Evolutionary conservation across 2,888 invertebrate genomes (phyloP).

Genomic region (Thera britannica): DNA sequence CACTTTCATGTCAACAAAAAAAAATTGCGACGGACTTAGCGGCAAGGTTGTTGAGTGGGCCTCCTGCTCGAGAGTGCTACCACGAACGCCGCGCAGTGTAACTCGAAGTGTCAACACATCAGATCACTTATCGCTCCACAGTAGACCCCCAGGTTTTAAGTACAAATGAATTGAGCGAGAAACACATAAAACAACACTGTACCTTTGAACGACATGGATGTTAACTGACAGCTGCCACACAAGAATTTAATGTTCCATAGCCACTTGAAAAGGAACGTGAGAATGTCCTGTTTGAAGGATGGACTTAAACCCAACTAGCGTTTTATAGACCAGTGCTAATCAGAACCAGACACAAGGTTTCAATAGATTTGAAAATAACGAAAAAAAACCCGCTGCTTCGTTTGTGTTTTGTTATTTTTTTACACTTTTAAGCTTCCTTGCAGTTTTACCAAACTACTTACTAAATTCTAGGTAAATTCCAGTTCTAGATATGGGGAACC

Average conservation of each 20-base stretch:
- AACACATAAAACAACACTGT: conserved; percentile 28
- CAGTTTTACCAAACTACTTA: too few species aligned
- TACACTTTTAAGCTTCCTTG: too few species aligned
- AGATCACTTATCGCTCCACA: not conserved
- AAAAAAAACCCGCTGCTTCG: too few species aligned
- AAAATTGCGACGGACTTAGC: too few species aligned
- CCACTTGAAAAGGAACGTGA: conserved; percentile 9
- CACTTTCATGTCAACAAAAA: too few species aligned
- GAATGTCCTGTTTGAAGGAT: not conserved
- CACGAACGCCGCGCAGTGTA: not conserved
- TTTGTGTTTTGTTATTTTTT: too few species aligned
- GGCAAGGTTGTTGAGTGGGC: too few species aligned
- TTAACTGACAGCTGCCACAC: conserved; percentile 26
- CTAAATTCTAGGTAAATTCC: too few species aligned
- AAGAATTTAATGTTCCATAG: conserved; percentile 17
- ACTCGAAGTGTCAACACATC: not conserved
- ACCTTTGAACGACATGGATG: conserved; percentile 21
- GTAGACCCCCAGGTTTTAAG: conserved; percentile 32
- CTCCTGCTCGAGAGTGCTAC: not conserved
- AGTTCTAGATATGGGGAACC: too few species aligned
- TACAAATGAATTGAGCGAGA: conserved; percentile 44
- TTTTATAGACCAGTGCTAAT: not conserved
- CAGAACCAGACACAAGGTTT: not conserved
- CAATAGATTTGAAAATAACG: too few species aligned
- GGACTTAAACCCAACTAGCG: not conserved